Percentiles rank a stretch among this genome's conserved stretches.
Evolutionary conservation across 2,797 vertebrate species (phyloP).

Genomic region (Siniperca obscura): DNA sequence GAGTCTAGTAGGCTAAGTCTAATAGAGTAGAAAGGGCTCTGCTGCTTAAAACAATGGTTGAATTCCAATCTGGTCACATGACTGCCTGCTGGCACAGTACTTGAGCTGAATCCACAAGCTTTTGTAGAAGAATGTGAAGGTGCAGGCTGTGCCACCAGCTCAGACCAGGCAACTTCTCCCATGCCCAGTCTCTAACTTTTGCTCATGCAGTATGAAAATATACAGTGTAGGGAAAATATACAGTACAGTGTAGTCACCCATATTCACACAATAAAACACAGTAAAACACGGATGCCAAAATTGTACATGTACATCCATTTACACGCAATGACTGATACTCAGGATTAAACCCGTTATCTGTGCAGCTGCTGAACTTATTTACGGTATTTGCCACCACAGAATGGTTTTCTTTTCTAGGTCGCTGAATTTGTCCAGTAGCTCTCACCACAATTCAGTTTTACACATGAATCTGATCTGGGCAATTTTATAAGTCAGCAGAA

Average conservation of each 20-base stretch:
- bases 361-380: conserved; percentile 34
- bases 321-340: background rate
- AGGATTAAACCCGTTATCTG: conserved; percentile 6
- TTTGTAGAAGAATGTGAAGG: conserved; percentile 73
- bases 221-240: conserved; percentile 3
- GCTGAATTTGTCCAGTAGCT: conserved; percentile 22
- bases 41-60: conserved; percentile 80
- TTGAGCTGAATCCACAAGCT: conserved; percentile 71
- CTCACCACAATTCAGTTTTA: conserved; percentile 30
- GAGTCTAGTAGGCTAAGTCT: conserved; percentile 43
- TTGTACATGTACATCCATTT: background rate
- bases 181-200: conserved; percentile 20
- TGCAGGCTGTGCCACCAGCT: conserved; percentile 60
- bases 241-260: background rate
- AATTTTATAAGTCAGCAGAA: conserved; percentile 27
- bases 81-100: conserved; percentile 70
- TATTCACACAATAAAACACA: conserved; percentile 11
- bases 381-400: conserved; percentile 11
- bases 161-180: conserved; percentile 36
- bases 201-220: conserved; percentile 1
- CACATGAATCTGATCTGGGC: conserved; percentile 30
- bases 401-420: conserved; percentile 14
- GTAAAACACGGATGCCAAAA: conserved; percentile 12
- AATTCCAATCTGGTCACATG: conserved; percentile 84
- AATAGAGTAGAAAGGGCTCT: conserved; percentile 62